Base-by-base conservation (phyloP, 2,113 vertebrate genomes). In the Apodemus sylvaticus region DNA sequence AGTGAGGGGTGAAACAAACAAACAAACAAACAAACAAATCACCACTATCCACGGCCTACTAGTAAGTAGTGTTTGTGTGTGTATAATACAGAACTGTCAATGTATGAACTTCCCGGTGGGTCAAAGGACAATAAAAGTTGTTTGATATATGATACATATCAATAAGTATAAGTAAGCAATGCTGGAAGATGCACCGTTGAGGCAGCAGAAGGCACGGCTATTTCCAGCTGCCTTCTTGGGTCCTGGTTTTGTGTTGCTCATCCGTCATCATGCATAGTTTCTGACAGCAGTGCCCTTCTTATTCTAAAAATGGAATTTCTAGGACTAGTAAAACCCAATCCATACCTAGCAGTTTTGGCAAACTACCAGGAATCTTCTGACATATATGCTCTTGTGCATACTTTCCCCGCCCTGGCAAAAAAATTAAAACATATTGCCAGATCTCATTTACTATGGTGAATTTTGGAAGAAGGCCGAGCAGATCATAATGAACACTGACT, bases 321-420 rank as follows among this genome's bases (percentile, higher is more conserved):
- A 93, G 79, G 64, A 70, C 70, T 71, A 34, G 77, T 92, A 77
- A 86, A 73, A 86, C 70, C 53, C 9, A 48, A 83, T 73, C 62
- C 62, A 51, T 53, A 74, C 8, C 83, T 89, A 48, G 55, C 71
- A 90, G 68, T 83, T 76, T 70, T 90, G 79, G 71, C 29, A 76
- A 95, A 66, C 74, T 74, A 36, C 42, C 92, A 93, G 78, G 89
- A 94, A 76, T 53, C 58, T 86, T 93, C 74, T 51, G 51, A 77
- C 60, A 36, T 70, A 91, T 19, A 16, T 39, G 68, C 11, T 20
- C 45, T 95, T 58, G 20, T 91, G 64, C 20, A 93, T 73, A 22
- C 7, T 90, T 86, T 89, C 60, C 81, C 12, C 77, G 5, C 64
- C 26, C 8, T 74, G 87, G 66, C 66, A 91, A 81, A 86, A 89